phyloP scores from a whole-genome alignment of 2,888 invertebrate species.

The Parnassius orleans region DNA sequence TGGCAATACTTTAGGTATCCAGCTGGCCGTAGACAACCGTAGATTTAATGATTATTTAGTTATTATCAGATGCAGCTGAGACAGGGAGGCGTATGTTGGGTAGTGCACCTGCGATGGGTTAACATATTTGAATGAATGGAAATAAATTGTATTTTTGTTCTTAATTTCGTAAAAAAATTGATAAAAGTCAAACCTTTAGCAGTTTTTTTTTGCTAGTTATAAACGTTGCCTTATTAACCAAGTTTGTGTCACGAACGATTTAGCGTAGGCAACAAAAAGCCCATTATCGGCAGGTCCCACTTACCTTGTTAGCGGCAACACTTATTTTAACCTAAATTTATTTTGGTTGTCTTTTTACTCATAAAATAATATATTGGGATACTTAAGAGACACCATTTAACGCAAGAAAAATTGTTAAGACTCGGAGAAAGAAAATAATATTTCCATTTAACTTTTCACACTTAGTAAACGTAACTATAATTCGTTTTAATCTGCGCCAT shows the following conservation, averaged over 20 bases:
- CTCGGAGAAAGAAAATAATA: no score
- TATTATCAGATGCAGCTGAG: no score
- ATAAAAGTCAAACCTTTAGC: not conserved
- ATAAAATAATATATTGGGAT: slow-evolving; percentile 5
- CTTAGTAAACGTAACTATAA: no score
- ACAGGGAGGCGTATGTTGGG: not conserved
- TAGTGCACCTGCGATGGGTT: not conserved
- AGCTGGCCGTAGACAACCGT: no score
- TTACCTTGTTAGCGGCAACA: slow-evolving; percentile 65
- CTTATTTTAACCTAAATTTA: slow-evolving; percentile 58
- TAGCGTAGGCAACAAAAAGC: slow-evolving; percentile 63
- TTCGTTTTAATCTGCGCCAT: no score
- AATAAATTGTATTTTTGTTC: not conserved
- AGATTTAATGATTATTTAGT: no score
- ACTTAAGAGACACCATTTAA: not conserved
- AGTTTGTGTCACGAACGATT: slow-evolving; percentile 55
- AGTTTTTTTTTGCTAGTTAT: not conserved
- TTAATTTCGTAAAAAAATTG: not conserved
- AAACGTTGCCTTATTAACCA: slow-evolving; percentile 37
- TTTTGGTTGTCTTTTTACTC: slow-evolving; percentile 26
- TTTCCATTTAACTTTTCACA: no score
- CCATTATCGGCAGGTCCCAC: slow-evolving; percentile 59
- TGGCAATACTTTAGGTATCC: no score
- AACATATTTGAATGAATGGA: not conserved
- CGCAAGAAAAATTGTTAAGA: no score